These are phyloP conservation scores for Torymus tubicola DNA, from an alignment of 2,888 invertebrate species.

Conservation along the genomic window DNA sequence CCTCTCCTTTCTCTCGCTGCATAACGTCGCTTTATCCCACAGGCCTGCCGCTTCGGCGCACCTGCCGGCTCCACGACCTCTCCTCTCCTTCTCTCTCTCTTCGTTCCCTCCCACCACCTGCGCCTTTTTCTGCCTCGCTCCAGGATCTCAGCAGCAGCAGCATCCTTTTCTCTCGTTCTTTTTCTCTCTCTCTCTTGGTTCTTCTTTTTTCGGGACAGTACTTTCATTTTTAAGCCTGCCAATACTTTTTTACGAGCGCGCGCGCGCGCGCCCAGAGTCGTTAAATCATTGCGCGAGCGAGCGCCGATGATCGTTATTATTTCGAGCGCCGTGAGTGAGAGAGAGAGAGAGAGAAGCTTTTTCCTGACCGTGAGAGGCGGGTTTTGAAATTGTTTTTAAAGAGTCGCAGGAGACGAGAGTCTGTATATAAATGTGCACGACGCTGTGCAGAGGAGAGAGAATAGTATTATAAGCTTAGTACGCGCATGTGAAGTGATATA, in stretches of 20 bases:
- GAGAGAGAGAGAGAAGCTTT: not conserved
- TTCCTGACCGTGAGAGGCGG: too few relatives aligned
- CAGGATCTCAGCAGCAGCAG: conserved; percentile 1
- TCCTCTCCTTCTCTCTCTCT: conserved; percentile 44
- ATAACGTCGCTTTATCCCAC: conserved; percentile 48
- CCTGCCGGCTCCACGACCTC: conserved; percentile 42
- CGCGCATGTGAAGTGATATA: too few relatives aligned
- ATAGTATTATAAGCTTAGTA: too few relatives aligned
- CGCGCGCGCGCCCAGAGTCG: not conserved
- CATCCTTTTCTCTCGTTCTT: conserved; percentile 26
- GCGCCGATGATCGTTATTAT: conserved; percentile 41
- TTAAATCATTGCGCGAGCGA: conserved; percentile 39
- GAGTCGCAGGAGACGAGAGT: too few relatives aligned
- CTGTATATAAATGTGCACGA: too few relatives aligned
- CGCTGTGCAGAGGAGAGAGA: too few relatives aligned
- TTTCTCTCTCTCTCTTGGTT: too few relatives aligned
- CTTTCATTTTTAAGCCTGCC: conserved; percentile 1
- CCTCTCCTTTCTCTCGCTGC: conserved; percentile 57
- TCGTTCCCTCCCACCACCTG: conserved; percentile 50
- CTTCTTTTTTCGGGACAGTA: conserved; percentile 26
- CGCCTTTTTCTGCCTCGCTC: conserved; percentile 35
- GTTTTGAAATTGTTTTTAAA: too few relatives aligned
- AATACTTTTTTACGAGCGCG: conserved; percentile 37
- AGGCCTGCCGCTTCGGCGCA: conserved; percentile 24
- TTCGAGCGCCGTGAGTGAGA: not conserved